Evolutionary conservation across 2,113 vertebrate species (phyloP), one percentile per base, ranked within the genome.

Genomic region (Corythornis madagascariensis): DNA sequence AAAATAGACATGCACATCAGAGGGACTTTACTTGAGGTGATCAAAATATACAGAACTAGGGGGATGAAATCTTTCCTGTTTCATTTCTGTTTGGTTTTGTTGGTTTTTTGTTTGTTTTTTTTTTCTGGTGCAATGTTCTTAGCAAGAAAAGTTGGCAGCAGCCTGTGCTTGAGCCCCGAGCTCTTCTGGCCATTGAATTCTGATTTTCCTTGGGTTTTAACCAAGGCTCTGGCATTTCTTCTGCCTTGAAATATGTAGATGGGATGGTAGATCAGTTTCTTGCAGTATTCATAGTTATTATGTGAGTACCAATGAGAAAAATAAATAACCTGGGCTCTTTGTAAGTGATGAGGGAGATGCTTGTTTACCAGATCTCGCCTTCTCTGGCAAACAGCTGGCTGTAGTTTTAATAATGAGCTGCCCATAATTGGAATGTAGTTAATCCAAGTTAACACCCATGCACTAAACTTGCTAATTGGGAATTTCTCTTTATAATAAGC

Each of bases 401-500:
- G 74, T 67, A 94, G 87, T 94, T 96, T 94, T 96, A 97, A 97
- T 97, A 95, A 96, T 91, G 91, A 96, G 96, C 90, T 91, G 90
- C 75, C 94, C 86, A 79, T 95, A 96, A 96, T 87, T 96, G 90
- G 92, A 89, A 95, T 88, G 86, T 88, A 81, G 96, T 96, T 95
- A 96, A 91, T 96, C 90, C 93, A 84, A 96, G 88, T 93, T 95
- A 96, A 94, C 86, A 91, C 88, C 66, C 90, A 57, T 83, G 82
- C 82, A 95, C 94, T 93, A 94, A 94, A 95, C 84, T 93, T 86
- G 93, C 95, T 96, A 96, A 97, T 96, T 97, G 93, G 95, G 93
- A 95, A 63, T 90, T 94, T 95, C 90, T 96, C 85, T 96, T 96
- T 93, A 86, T 94, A 94, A 94, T 87, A 95, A 96, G 94, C 72